Conservation (phyloP, 1,140 invertebrate species). For the Pseudomyrmex cubaensis region DNA sequence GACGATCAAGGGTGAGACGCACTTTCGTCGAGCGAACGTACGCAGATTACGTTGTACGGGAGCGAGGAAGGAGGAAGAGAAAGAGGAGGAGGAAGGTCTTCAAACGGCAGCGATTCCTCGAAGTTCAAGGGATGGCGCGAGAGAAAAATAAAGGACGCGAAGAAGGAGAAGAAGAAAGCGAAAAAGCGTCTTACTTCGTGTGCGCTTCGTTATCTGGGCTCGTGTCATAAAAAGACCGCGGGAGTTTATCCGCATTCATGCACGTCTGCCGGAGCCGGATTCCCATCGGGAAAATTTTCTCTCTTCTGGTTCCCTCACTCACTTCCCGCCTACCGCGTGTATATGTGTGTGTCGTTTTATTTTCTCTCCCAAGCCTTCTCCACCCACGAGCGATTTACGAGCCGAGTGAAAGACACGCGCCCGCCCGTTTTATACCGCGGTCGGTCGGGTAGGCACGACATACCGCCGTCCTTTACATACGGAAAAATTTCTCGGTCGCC, state of each 20-base stretch:
- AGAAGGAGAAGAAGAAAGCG: slow-evolving; percentile 43
- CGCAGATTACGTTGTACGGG: slow-evolving; percentile 67
- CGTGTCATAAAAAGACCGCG: slow-evolving; percentile 64
- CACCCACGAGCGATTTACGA: slow-evolving; percentile 79
- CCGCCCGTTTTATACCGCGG: slow-evolving; percentile 65
- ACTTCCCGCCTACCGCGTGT: slow-evolving; percentile 10
- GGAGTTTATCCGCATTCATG: slow-evolving; percentile 66
- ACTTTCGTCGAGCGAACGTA: slow-evolving; percentile 44
- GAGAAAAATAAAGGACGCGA: background rate
- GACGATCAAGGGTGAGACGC: slow-evolving; percentile 17
- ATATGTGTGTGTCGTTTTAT: slow-evolving; percentile 45
- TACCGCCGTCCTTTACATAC: slow-evolving; percentile 64
- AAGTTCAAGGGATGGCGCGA: background rate
- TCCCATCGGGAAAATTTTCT: slow-evolving; percentile 74
- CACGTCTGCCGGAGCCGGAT: slow-evolving; percentile 42
- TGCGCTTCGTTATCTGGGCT: slow-evolving; percentile 58
- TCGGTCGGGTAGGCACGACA: slow-evolving; percentile 41
- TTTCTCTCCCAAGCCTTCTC: slow-evolving; percentile 52
- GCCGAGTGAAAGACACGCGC: slow-evolving; percentile 76
- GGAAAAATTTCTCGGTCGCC: slow-evolving; percentile 62
- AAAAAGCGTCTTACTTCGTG: slow-evolving; percentile 17
- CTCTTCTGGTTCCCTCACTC: slow-evolving; percentile 47
- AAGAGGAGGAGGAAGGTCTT: background rate
- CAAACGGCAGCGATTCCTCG: background rate
- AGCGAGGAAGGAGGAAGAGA: background rate